Conservation (phyloP, 1,140 invertebrate genomes). For the Wiebesia pumilae region DNA sequence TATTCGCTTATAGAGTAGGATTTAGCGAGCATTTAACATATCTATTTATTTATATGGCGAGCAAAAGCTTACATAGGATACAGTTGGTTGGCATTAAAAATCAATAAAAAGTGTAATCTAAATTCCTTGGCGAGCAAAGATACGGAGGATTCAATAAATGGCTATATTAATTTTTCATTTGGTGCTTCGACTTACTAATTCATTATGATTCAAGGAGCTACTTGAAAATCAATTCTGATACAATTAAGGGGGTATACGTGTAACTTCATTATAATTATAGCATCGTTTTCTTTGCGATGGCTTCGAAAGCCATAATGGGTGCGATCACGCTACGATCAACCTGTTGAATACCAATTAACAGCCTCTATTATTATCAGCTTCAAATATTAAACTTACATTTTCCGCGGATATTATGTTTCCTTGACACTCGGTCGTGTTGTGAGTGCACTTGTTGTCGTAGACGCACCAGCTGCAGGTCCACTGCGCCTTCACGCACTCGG, state of each 20-base stretch:
- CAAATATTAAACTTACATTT: slow-evolving; percentile 77
- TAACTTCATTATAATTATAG: not conserved
- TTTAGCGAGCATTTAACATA: too few relatives aligned
- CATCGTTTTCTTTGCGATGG: not conserved
- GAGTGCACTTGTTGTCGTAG: slow-evolving; percentile 94
- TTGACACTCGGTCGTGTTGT: slow-evolving; percentile 88
- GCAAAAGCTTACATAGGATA: too few relatives aligned
- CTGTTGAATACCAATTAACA: slow-evolving; percentile 16
- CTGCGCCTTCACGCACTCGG: slow-evolving; percentile 88
- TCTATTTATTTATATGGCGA: too few relatives aligned
- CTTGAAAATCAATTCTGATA: not conserved
- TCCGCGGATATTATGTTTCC: slow-evolving; percentile 87
- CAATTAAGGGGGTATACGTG: not conserved
- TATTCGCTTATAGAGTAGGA: too few relatives aligned
- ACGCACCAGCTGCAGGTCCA: slow-evolving; percentile 98
- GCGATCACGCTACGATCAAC: not conserved
- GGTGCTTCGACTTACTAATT: not conserved
- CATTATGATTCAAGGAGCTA: not conserved
- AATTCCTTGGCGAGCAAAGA: not conserved
- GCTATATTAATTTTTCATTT: not conserved
- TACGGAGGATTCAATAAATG: not conserved
- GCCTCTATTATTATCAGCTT: not conserved
- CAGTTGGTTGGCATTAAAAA: not conserved
- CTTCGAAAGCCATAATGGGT: not conserved
- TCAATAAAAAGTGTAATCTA: not conserved